A percentile compares a stretch with the other conserved stretches of the same genome.
These are phyloP conservation scores for Tholera decimalis DNA, from an alignment of 2,888 invertebrate genomes.

Conservation along the genomic window DNA sequence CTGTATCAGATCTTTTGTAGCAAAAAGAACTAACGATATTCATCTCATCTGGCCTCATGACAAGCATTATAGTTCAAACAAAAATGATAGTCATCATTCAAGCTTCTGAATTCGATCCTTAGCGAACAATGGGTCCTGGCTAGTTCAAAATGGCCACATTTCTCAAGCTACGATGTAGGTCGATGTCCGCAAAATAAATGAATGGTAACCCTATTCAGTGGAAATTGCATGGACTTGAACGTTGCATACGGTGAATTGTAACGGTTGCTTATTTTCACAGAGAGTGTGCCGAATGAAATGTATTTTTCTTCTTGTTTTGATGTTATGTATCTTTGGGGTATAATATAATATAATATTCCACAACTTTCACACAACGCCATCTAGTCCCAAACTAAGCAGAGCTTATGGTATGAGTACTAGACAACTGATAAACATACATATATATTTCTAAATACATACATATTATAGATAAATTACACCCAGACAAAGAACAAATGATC, in stretches of 20 bases:
- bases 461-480: too few relatives aligned
- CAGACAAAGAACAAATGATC: too few relatives aligned
- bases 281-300: constrained; percentile 46
- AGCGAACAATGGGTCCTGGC: constrained; percentile 57
- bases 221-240: constrained; percentile 64
- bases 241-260: constrained; percentile 66
- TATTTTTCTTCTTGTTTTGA: constrained; percentile 43
- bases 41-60: constrained; percentile 10
- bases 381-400: too few relatives aligned
- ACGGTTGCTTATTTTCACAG: constrained; percentile 58
- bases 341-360: too few relatives aligned
- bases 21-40: background rate
- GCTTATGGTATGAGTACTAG: too few relatives aligned
- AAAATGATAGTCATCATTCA: constrained; percentile 66
- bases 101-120: constrained; percentile 51
- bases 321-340: constrained; percentile 15
- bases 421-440: too few relatives aligned
- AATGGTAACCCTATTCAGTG: constrained; percentile 68
- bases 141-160: constrained; percentile 66
- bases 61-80: constrained; percentile 51
- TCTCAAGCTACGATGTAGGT: constrained; percentile 69
- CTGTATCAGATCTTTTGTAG: too few relatives aligned
- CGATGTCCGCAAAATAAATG: constrained; percentile 71
- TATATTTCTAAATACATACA: too few relatives aligned
- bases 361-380: too few relatives aligned